Base-by-base conservation (phyloP, 2,888 invertebrate species). In the Sinohyriopsis cumingii region DNA sequence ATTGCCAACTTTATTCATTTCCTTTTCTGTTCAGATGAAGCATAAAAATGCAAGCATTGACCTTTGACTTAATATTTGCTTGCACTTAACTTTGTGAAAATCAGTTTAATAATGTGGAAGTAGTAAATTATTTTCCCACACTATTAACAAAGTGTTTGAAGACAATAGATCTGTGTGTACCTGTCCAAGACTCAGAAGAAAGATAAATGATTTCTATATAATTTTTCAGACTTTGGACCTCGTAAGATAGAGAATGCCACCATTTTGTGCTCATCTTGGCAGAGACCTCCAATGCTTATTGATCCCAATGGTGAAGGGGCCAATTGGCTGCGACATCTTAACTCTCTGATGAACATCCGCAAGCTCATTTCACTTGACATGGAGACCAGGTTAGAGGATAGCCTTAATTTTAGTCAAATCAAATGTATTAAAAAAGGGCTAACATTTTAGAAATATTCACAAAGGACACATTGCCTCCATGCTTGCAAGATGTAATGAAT, bases 221-320 rank as follows among this genome's bases (percentile, higher is more conserved):
- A 25, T 57, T 53, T 60, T 74, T 9, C 75, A 89, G 89, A 89
- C 68, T 85, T 89, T 76, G 86, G 86, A 19, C 84, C 84, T 1
- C 73, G 86, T 9, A 87, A 89, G 77, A 82, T 89, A 67, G 89
- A 89, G 78, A 89, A 89, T 84, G 88, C 89, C 24, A 88, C 89
- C 53, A 88, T 89, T 53, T 63, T 89, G 63, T 81, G 82, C 57
- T 82, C 88, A 1, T 87, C 88, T 2, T 87, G 87, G 87, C 87
- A 89, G 72, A 73, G 88, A 63, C 88, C 89, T 4, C 85, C 88
- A 3, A 82, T 89, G 86, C 72, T 89, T 77, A 86, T 89, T 64
- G 89, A 89, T 68, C 89, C 89, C 9, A 83, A 87, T 67, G 80
- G 82, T 20, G 87, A 88, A 53, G 89, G 89, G 7, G 76, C 82